These are phyloP conservation scores for Brachyopa scutellaris DNA, from an alignment of 2,888 invertebrate genomes.

Conservation along the genomic window DNA sequence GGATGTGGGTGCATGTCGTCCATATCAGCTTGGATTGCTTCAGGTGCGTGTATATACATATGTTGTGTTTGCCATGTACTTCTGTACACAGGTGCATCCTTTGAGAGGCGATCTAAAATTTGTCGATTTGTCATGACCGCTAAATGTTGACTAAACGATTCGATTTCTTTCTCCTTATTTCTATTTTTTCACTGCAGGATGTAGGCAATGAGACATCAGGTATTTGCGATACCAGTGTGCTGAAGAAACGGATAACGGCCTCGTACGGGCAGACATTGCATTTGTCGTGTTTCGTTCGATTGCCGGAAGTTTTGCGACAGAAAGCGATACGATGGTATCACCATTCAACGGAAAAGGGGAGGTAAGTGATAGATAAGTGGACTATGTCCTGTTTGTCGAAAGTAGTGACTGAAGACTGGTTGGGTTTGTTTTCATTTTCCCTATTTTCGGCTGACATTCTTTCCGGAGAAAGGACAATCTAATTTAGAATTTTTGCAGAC, in stretches of 20 bases:
- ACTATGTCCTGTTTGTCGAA: conserved; percentile 25
- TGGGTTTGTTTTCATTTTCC: neutral
- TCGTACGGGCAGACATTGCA: conserved; percentile 97
- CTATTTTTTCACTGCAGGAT: conserved; percentile 85
- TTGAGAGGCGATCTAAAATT: conserved; percentile 32
- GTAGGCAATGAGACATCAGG: conserved; percentile 95
- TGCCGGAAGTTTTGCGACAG: conserved; percentile 92
- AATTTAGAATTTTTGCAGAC: conserved; percentile 25
- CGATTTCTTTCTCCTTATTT: conserved; percentile 26
- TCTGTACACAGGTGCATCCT: conserved; percentile 22
- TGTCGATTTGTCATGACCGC: conserved; percentile 65
- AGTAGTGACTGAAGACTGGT: conserved; percentile 1
- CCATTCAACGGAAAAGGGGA: conserved; percentile 93
- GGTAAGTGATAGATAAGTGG: conserved; percentile 80
- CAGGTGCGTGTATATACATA: conserved; percentile 75
- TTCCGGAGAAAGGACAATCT: conserved; percentile 29
- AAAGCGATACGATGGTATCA: conserved; percentile 94
- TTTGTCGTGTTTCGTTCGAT: conserved; percentile 94
- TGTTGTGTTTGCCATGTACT: neutral
- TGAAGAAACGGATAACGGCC: conserved; percentile 93
- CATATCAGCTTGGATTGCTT: conserved; percentile 91
- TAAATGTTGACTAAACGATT: conserved; percentile 68
- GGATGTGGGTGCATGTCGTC: conserved; percentile 92
- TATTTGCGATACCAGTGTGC: conserved; percentile 94
- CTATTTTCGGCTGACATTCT: conserved; percentile 3